Evolutionary conservation across 2,888 invertebrate species (phyloP).

Genomic region (Lycocerus yunnanus): DNA sequence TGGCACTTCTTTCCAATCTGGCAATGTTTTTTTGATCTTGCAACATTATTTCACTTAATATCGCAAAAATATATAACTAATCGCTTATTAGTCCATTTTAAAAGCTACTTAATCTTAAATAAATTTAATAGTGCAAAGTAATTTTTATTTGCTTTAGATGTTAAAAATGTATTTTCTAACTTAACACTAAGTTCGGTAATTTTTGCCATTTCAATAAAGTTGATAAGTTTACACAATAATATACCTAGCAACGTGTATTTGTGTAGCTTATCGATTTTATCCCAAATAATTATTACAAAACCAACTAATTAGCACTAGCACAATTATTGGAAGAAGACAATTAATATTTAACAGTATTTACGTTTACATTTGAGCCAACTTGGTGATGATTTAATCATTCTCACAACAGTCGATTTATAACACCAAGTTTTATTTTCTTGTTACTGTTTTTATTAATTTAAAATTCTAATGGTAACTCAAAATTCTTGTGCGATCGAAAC

Average conservation of each 20-base stretch:
- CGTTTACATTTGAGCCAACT: constrained; percentile 31
- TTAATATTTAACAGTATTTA: constrained; percentile 20
- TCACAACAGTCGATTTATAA: constrained; percentile 20
- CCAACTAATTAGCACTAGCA: constrained; percentile 13
- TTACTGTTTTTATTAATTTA: constrained; percentile 17
- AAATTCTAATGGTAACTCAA: constrained; percentile 21
- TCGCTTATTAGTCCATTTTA: neutral
- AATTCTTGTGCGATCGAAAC: constrained; percentile 34
- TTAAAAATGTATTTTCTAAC: constrained; percentile 24
- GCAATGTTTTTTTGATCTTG: constrained; percentile 5
- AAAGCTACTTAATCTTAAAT: neutral
- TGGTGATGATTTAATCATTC: constrained; percentile 29
- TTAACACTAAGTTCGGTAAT: constrained; percentile 34
- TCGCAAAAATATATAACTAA: neutral
- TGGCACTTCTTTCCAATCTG: constrained; percentile 29
- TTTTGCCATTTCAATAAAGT: constrained; percentile 18
- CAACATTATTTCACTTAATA: constrained; percentile 9
- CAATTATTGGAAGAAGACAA: constrained; percentile 14
- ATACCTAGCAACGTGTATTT: neutral
- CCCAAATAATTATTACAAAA: constrained; percentile 12
- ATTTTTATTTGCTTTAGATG: neutral
- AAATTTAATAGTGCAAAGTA: neutral
- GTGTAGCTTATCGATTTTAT: constrained; percentile 2
- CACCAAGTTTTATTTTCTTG: constrained; percentile 26
- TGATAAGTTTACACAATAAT: constrained; percentile 26